Conservation (phyloP, 2,888 invertebrate genomes). For the Prenolepis imparis region DNA sequence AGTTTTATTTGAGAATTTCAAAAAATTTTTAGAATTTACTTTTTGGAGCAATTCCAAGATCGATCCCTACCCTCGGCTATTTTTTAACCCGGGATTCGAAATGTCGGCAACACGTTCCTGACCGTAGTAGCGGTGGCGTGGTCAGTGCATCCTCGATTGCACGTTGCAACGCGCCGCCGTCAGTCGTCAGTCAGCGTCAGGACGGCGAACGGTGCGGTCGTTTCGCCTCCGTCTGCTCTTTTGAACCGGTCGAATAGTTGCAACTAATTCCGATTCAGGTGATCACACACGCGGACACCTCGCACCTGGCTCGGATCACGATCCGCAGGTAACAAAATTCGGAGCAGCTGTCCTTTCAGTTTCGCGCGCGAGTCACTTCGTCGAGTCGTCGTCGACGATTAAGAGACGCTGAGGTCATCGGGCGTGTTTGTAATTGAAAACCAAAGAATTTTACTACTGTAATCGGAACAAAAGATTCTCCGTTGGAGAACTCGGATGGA, state of each 20-base stretch:
- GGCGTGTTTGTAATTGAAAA: constrained; percentile 16
- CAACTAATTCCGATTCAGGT: constrained; percentile 12
- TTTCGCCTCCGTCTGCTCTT: background rate
- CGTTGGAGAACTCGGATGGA: background rate
- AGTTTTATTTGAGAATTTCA: background rate
- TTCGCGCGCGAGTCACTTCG: constrained; percentile 36
- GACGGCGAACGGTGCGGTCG: constrained; percentile 66
- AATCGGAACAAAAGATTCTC: background rate
- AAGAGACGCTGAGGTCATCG: constrained; percentile 48
- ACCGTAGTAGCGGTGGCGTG: constrained; percentile 52
- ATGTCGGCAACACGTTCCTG: constrained; percentile 31
- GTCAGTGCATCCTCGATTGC: constrained; percentile 63
- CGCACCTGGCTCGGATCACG: constrained; percentile 26
- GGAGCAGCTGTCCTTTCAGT: constrained; percentile 10
- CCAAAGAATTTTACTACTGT: background rate
- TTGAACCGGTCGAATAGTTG: constrained; percentile 9
- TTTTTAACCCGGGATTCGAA: background rate
- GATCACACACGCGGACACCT: background rate
- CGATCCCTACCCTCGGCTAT: background rate
- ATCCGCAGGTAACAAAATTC: constrained; percentile 33
- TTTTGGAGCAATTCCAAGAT: background rate
- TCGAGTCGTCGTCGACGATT: background rate
- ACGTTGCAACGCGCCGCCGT: constrained; percentile 56
- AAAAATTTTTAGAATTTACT: background rate
- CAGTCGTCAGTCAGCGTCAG: constrained; percentile 68